Evolutionary conservation across 2,113 vertebrate genomes (phyloP).

Genomic region (Athene cunicularia): DNA sequence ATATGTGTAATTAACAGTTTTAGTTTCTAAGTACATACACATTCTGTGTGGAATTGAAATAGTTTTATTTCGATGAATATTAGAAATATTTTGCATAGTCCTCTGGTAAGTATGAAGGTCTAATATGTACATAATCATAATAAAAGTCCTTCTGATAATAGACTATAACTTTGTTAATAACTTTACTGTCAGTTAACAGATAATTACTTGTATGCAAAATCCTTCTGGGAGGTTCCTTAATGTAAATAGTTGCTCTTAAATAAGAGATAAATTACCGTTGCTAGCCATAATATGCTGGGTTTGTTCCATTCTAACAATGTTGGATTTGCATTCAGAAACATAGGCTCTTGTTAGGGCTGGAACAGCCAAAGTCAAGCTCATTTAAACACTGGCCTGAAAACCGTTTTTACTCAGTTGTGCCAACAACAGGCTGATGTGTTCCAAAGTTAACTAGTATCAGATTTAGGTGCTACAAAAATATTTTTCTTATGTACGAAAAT

Average conservation of each 20-base stretch:
- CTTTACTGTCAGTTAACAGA: background rate
- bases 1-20: background rate
- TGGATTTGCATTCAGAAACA: background rate
- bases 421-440: background rate
- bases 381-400: background rate
- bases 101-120: background rate
- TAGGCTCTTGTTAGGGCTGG: background rate
- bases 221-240: slow-evolving; percentile 23
- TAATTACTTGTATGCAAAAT: background rate
- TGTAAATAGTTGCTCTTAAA: slow-evolving; percentile 19
- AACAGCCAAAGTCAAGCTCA: background rate
- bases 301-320: background rate
- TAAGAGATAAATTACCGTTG: background rate
- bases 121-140: background rate
- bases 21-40: background rate
- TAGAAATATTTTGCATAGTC: background rate
- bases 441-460: background rate
- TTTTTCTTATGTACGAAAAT: background rate
- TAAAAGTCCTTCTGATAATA: background rate
- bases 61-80: background rate
- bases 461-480: background rate
- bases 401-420: background rate
- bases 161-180: background rate
- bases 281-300: background rate
- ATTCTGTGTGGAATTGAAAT: background rate